A percentile compares a stretch with the other conserved stretches of the same genome.
Evolutionary conservation across 2,888 invertebrate species (phyloP).

Genomic region (Temnothorax rugatulus): DNA sequence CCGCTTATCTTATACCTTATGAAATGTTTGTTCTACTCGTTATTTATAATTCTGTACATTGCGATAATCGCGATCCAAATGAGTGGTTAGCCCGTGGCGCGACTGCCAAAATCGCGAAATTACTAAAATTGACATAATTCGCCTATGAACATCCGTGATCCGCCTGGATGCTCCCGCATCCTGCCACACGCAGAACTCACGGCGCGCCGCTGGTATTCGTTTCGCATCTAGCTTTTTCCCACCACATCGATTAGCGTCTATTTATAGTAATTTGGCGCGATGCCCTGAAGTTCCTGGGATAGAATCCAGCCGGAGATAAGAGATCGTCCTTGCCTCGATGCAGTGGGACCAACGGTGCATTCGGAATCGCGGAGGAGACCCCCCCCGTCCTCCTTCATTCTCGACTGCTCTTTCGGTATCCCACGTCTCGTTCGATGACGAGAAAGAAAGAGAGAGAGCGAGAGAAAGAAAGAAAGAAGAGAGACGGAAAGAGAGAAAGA

Average conservation of each 20-base stretch:
- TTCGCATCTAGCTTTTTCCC: slow-evolving; percentile 75
- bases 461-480: background rate
- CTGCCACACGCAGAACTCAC: slow-evolving; percentile 26
- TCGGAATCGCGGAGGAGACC: slow-evolving; percentile 71
- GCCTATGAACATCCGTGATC: background rate
- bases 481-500: slow-evolving; percentile 6
- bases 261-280: slow-evolving; percentile 84
- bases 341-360: slow-evolving; percentile 73
- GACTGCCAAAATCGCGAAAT: background rate
- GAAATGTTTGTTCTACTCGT: background rate
- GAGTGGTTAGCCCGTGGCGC: background rate
- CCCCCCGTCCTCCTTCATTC: slow-evolving; percentile 23
- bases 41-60: background rate
- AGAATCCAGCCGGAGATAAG: slow-evolving; percentile 78
- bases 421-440: background rate
- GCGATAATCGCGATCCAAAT: slow-evolving; percentile 8
- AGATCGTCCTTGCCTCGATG: slow-evolving; percentile 84
- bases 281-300: slow-evolving; percentile 80
- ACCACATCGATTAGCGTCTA: slow-evolving; percentile 83
- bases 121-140: background rate
- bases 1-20: background rate
- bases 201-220: slow-evolving; percentile 55
- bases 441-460: background rate
- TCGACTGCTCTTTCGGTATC: slow-evolving; percentile 21
- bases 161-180: slow-evolving; percentile 4